phyloP scores from a whole-genome alignment of 2,113 vertebrate species.

The Cnemophilus loriae region DNA sequence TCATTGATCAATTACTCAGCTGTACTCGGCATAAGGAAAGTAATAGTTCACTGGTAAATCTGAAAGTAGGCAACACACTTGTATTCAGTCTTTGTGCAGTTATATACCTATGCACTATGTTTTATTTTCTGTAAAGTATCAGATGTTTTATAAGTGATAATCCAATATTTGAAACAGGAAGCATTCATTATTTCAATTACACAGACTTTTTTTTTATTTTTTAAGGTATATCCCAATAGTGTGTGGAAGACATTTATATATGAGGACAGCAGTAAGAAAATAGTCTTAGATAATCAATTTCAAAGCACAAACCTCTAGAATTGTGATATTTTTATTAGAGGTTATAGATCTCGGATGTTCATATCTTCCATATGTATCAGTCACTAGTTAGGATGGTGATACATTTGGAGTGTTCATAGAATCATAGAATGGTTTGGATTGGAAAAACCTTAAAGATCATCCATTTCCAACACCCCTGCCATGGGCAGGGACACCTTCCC shows the following conservation, averaged over 20 bases:
- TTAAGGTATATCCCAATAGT: not conserved
- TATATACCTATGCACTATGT: not conserved
- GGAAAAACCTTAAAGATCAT: not conserved
- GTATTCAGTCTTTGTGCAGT: not conserved
- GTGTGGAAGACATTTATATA: not conserved
- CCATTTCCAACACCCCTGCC: not conserved
- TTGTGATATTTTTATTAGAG: not conserved
- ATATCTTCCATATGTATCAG: not conserved
- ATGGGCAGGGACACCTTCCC: not conserved
- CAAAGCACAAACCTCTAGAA: not conserved
- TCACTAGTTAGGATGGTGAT: not conserved
- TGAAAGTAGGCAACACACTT: not conserved
- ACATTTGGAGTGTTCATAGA: not conserved
- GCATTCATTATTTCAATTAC: not conserved
- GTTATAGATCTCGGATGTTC: not conserved
- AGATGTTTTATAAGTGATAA: not conserved
- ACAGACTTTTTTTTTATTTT: not conserved
- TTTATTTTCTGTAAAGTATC: not conserved
- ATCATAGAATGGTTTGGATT: not conserved
- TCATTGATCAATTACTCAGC: conserved; percentile 44
- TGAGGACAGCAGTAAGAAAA: not conserved
- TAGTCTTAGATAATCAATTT: not conserved
- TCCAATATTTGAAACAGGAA: not conserved
- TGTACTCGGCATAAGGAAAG: not conserved
- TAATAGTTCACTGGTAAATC: not conserved